Conservation (phyloP, 2,888 invertebrate genomes). For the Toxonevra muliebris region DNA sequence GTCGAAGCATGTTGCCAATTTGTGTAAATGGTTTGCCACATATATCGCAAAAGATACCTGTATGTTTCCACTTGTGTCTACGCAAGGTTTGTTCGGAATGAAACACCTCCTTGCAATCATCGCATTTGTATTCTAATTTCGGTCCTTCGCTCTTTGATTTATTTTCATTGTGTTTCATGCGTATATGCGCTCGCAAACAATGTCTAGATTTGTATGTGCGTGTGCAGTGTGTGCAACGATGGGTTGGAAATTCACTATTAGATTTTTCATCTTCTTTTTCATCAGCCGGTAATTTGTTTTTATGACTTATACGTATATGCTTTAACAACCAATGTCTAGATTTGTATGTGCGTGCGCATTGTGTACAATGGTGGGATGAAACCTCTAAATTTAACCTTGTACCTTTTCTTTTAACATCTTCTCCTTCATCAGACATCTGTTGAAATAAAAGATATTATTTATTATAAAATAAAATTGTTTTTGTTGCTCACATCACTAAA, state of each 20-base stretch:
- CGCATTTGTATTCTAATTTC: conserved; percentile 45
- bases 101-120: conserved; percentile 50
- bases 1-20: conserved; percentile 56
- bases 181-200: background rate
- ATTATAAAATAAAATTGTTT: no score
- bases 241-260: background rate
- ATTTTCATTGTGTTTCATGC: background rate
- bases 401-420: conserved; percentile 1
- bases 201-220: background rate
- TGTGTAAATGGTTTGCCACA: conserved; percentile 58
- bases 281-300: background rate
- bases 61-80: conserved; percentile 55
- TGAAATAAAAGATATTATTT: no score
- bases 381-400: conserved; percentile 10
- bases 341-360: background rate
- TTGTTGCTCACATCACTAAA: no score
- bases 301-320: conserved; percentile 7
- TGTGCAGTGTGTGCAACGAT: background rate
- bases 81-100: conserved; percentile 50
- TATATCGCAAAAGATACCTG: conserved; percentile 57
- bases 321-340: background rate
- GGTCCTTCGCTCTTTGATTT: no score
- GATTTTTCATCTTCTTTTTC: no score
- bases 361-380: conserved; percentile 3
- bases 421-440: no score